phyloP scores from a whole-genome alignment of 2,113 vertebrate species.

The Syrmaticus mikado region DNA sequence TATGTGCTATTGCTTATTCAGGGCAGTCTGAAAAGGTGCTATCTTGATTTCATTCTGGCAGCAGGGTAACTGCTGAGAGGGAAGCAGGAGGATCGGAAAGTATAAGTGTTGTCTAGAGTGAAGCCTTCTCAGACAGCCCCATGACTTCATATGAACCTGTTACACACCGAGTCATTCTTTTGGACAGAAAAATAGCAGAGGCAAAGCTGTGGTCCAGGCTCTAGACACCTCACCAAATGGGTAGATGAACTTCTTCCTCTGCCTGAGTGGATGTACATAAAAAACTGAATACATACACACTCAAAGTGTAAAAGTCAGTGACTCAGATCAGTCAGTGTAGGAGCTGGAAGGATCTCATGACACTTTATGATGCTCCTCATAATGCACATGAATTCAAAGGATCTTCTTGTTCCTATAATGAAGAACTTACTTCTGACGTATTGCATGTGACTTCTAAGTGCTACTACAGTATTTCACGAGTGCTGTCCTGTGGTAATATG shows the following conservation, averaged over 20 bases:
- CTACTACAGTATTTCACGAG: neutral
- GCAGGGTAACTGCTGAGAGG: neutral
- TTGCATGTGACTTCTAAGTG: neutral
- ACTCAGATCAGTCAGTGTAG: neutral
- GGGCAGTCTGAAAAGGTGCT: neutral
- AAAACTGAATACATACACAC: neutral
- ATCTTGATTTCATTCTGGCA: neutral
- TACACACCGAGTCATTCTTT: conserved; percentile 17
- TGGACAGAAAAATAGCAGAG: neutral
- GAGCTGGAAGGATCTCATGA: neutral
- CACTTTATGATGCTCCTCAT: neutral
- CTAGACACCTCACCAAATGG: neutral
- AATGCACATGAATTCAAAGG: neutral
- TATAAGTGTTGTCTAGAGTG: neutral
- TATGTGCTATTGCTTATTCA: neutral
- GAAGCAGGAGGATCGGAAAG: neutral
- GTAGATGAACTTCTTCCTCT: neutral
- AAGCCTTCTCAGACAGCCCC: conserved; percentile 43
- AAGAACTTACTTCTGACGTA: neutral
- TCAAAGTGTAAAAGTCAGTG: neutral
- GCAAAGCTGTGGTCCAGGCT: neutral
- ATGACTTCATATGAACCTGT: conserved; percentile 50
- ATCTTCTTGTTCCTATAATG: neutral
- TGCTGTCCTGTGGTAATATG: neutral
- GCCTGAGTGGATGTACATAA: neutral